phyloP scores from a whole-genome alignment of 2,113 vertebrate species.

The Alces alces region DNA sequence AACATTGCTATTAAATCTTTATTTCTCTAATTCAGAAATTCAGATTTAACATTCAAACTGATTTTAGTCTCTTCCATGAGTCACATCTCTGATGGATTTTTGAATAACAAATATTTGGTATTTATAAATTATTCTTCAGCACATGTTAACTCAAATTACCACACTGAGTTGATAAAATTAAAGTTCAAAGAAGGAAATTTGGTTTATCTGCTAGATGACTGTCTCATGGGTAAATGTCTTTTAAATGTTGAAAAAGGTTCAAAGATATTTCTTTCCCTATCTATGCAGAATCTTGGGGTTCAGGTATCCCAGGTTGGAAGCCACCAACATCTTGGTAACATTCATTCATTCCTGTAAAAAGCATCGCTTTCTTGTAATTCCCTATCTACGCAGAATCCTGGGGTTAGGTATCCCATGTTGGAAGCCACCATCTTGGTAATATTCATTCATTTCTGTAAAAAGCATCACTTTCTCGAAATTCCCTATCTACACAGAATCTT shows the following conservation, averaged over 20 bases:
- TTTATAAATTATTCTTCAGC: slow-evolving; percentile 67
- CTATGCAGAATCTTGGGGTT: background rate
- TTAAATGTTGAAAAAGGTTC: slow-evolving; percentile 28
- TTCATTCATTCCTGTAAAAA: background rate
- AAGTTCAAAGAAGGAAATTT: slow-evolving; percentile 36
- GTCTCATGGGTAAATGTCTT: background rate
- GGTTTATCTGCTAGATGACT: slow-evolving; percentile 12
- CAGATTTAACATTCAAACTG: slow-evolving; percentile 2
- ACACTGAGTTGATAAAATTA: slow-evolving; percentile 37
- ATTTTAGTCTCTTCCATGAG: slow-evolving; percentile 12
- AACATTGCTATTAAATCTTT: slow-evolving; percentile 1
- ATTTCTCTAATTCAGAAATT: background rate
- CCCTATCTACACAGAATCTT: background rate
- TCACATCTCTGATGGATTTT: slow-evolving; percentile 35
- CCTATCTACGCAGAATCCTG: background rate
- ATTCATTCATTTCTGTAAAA: background rate
- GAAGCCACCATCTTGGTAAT: background rate
- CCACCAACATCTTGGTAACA: background rate
- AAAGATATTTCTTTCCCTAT: background rate
- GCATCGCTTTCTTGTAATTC: background rate
- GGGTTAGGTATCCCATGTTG: background rate
- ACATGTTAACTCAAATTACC: slow-evolving; percentile 54
- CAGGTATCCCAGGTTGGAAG: background rate
- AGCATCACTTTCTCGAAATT: background rate
- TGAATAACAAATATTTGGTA: slow-evolving; percentile 64